Base-by-base conservation (phyloP, 2,888 invertebrate species). In the Aromia moschata region DNA sequence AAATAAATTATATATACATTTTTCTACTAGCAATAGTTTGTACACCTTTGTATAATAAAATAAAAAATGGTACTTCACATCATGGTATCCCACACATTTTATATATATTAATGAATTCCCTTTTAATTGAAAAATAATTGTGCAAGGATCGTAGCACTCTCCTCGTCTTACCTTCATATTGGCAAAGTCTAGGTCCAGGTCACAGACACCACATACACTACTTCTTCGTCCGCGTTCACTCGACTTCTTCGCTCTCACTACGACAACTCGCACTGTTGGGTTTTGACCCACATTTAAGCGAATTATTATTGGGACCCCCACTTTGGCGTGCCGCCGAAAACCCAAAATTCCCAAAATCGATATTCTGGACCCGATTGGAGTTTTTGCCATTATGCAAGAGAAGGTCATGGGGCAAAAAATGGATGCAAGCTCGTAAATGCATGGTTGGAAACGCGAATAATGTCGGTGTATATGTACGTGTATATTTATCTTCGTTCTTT, bases 231-330 rank as follows among this genome's bases (percentile, higher is more conserved):
- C 14, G 12, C 30, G 31, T 65, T 52, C 44, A 47, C 51, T 59
- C 46, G 33, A 30, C 47, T 46, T 58, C 56, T 60, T 77, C 74
- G 77, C 77, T 77, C 77, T 77, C 77, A 77, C 76, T 76, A 67
- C 58, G 61, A 62, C 58, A 60, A 65, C 57, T 66, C 60, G 56
- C 69, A 66, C n/a, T n/a, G n/a, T 44, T 45, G 17, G 38, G 45
- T 52, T 38, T 14, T 74, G 77, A 72, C 75, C 73, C 70, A 76
- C 73, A 73, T 70, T 67, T 73, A 72, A 30, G 31, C 73, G 5
- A 60, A 58, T 40, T 60, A 57, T 57, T 57, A 67, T 60, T 57
- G 65, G n/a, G 56, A 60, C 71, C 73, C 75, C 75, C 74, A 69
- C 73, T 71, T 31, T 15, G 16, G 2, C 44, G 9, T n/a, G 41